Evolutionary conservation across 1,140 invertebrate species (phyloP), one percentile per base, ranked within the genome.

Genomic region (Trissolcus basalis): DNA sequence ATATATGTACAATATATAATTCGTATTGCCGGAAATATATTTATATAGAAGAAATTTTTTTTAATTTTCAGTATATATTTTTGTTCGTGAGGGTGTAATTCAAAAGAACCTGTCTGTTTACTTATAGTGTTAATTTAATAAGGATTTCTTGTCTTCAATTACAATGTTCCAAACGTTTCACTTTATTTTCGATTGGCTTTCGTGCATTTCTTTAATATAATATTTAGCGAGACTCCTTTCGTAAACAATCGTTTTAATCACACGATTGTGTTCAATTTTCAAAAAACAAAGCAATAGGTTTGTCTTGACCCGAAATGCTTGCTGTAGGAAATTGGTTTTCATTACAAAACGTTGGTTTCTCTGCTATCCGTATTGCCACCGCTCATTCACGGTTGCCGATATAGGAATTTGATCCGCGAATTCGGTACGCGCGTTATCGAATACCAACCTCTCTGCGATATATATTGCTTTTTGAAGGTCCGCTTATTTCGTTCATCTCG

Each of bases 361-460:
- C 14, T 45, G 45, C 45, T 67, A 61, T 67, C 45, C 61, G 50
- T 36, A 61, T 60, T 54, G 71, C 51, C 48, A 64, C 72, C 77
- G 55, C 59, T 75, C 73, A 81, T 81, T 55, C 65, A 69, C 50
- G 67, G 69, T 47, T 56, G 44, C 56, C 63, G 73, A 80, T 82
- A 81, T 81, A 73, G 81, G 77, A 83, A 81, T 81, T 82, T 81
- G 75, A 82, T 83, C 77, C 67, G 48, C 51, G 55, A 58, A 45
- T 51, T 50, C 45, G 33, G 47, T 48, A 35, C 32, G 50, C 45
- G 14, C 55, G 55, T 61, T 69, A 78, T 82, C 80, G 77, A 78
- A 76, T 79, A 68, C 77, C 74, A 81, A 78, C 67, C 70, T 77
- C 78, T 27, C 19, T 27, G 63, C 54, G 78, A 53, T 81, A 81